Base-by-base conservation (phyloP, 2,888 invertebrate genomes). In the Tenthredo scrophulariae region DNA sequence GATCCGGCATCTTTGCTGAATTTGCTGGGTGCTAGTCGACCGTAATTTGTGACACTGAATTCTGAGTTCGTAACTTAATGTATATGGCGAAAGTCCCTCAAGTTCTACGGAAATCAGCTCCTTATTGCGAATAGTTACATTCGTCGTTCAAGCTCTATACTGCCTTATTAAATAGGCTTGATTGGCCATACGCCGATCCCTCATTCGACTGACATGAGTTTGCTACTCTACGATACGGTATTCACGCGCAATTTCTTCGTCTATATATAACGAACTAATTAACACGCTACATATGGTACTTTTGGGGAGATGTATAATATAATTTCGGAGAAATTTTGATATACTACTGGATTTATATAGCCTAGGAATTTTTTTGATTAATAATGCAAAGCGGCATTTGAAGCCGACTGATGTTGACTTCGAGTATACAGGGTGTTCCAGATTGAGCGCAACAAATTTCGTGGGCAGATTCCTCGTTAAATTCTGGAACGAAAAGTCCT, bases 21-120 rank as follows among this genome's bases (percentile, higher is more conserved):
- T 54, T 54, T n/a, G 54, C 54, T 54, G 54, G 54, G 6, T 54
- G 18, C n/a, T n/a, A 54, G 54, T 54, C 54, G 54, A 54, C 54
- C 54, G n/a, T 54, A 54, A 54, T 54, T 54, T 54, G n/a, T n/a
- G n/a, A 54, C 54, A 54, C 54, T 54, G 54, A n/a, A 54, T 54
- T 54, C 54, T n/a, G 7, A 54, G 54, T 54, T 54, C n/a, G 7
- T n/a, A 54, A 54, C 54, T n/a, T n/a, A n/a, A 54, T n/a, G 54
- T 54, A 54, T 54, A 54, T 54, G 54, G n/a, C n/a, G 54, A 54
- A 54, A 54, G 54, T n/a, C 7, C 54, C n/a, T 54, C n/a, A 54
- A 54, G n/a, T 54, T 54, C n/a, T 54, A n/a, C 54, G n/a, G n/a
- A n/a, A 54, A 62, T 62, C 62, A 26, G 62, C 26, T 26, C 13